Evolutionary conservation across 2,797 vertebrate genomes (phyloP).

Genomic region (Fringilla coelebs): DNA sequence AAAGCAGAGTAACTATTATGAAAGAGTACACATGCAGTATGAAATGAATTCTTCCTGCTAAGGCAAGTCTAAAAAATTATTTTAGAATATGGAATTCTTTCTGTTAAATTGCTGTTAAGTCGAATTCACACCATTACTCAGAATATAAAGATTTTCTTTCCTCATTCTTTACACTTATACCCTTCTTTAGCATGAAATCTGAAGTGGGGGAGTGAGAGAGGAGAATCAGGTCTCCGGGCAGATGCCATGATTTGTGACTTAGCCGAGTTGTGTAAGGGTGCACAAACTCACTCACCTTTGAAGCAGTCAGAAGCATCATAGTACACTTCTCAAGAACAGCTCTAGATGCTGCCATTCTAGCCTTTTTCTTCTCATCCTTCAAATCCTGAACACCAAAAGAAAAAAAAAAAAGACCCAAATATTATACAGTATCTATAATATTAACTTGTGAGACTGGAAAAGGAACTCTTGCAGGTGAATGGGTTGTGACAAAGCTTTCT

Average conservation of each 20-base stretch:
- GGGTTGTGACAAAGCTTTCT: not conserved
- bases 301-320: slow-evolving; percentile 99
- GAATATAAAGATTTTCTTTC: not conserved
- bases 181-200: not conserved
- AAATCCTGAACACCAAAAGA: slow-evolving; percentile 81
- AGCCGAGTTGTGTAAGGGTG: not conserved
- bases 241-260: not conserved
- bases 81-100: not conserved
- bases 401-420: not conserved
- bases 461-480: not conserved
- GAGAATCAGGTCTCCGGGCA: not conserved
- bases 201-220: not conserved
- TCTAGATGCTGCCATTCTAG: slow-evolving; percentile 93
- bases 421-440: not conserved
- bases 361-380: slow-evolving; percentile 98
- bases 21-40: not conserved
- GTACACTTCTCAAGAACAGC: slow-evolving; percentile 98
- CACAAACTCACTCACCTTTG: slow-evolving; percentile 86
- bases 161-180: not conserved
- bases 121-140: not conserved
- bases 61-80: not conserved
- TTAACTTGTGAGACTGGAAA: not conserved
- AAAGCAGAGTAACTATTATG: slow-evolving; percentile 26
- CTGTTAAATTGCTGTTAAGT: not conserved
- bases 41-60: not conserved